Percentiles rank a stretch among this genome's conserved stretches.
These are phyloP conservation scores for Caenorhabditis wallacei DNA, from an alignment of 2,888 invertebrate species.

Conservation along the genomic window DNA sequence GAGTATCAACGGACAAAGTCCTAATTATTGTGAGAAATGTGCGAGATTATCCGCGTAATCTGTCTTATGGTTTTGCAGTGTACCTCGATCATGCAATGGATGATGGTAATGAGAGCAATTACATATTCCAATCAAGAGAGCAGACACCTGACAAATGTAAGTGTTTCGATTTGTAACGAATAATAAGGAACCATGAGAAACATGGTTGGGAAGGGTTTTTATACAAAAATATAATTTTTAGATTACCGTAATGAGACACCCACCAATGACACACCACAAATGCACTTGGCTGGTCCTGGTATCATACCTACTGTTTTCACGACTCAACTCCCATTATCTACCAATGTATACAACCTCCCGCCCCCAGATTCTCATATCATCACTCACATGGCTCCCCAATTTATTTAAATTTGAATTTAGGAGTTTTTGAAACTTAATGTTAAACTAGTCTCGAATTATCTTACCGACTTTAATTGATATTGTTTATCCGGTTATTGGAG, in stretches of 20 bases:
- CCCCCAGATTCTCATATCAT: conserved; percentile 42
- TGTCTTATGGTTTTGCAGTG: conserved; percentile 42
- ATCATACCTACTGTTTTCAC: conserved; percentile 3
- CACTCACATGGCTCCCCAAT: conserved; percentile 44
- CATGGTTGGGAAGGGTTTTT: not conserved
- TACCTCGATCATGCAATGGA: conserved; percentile 58
- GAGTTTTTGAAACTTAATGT: not conserved
- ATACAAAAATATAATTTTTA: conserved; percentile 10
- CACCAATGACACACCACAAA: conserved; percentile 14
- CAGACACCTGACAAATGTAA: conserved; percentile 57
- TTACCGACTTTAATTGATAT: conserved; percentile 16
- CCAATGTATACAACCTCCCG: conserved; percentile 47
- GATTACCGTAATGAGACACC: conserved; percentile 40
- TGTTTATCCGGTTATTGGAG: conserved; percentile 14
- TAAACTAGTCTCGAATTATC: not conserved
- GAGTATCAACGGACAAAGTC: conserved; percentile 77
- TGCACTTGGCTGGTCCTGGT: conserved; percentile 20
- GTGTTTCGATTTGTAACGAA: too few species aligned
- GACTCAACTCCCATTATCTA: conserved; percentile 23
- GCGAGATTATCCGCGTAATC: not conserved
- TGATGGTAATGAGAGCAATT: conserved; percentile 59
- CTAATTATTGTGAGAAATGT: conserved; percentile 70
- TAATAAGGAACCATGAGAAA: too few species aligned
- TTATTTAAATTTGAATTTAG: conserved; percentile 15
- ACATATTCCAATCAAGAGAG: conserved; percentile 53